Conservation (phyloP, 2,888 invertebrate genomes). For the Melanotus villosus region DNA sequence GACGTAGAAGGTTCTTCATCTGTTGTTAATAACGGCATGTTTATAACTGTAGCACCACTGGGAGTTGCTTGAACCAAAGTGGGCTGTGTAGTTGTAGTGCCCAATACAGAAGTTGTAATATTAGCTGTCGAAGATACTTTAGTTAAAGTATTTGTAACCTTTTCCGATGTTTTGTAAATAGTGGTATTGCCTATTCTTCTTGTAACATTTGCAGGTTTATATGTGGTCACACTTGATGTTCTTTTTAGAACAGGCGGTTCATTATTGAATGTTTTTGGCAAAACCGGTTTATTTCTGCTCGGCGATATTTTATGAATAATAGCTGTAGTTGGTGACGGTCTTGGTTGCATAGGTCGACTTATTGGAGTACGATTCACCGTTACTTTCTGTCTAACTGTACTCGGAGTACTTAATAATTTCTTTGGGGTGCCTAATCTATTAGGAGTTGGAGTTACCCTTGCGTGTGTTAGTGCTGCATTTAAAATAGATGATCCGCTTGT, state of each 20-base stretch:
- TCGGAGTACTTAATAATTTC: slow-evolving; percentile 44
- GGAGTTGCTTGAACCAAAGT: slow-evolving; percentile 6
- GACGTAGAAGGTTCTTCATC: slow-evolving; percentile 64
- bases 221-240: slow-evolving; percentile 34
- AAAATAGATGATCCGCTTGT: slow-evolving; percentile 57
- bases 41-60: slow-evolving; percentile 55
- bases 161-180: slow-evolving; percentile 50
- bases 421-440: slow-evolving; percentile 35
- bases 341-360: slow-evolving; percentile 44
- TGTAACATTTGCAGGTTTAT: slow-evolving; percentile 44
- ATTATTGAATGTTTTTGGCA: slow-evolving; percentile 50
- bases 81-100: not conserved
- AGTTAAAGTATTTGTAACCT: slow-evolving; percentile 10
- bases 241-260: slow-evolving; percentile 34
- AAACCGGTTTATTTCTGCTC: not conserved
- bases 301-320: slow-evolving; percentile 42
- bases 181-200: slow-evolving; percentile 59
- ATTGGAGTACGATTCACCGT: slow-evolving; percentile 23
- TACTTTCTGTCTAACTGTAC: slow-evolving; percentile 62
- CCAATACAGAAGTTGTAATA: not conserved
- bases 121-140: not conserved
- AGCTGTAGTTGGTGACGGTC: slow-evolving; percentile 28
- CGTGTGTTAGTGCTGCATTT: slow-evolving; percentile 63
- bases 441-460: slow-evolving; percentile 49
- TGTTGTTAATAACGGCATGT: slow-evolving; percentile 61